A percentile compares a stretch with the other conserved stretches of the same genome.
Conservation (phyloP, 2,797 vertebrate genomes). For the Apogon talboti region DNA sequence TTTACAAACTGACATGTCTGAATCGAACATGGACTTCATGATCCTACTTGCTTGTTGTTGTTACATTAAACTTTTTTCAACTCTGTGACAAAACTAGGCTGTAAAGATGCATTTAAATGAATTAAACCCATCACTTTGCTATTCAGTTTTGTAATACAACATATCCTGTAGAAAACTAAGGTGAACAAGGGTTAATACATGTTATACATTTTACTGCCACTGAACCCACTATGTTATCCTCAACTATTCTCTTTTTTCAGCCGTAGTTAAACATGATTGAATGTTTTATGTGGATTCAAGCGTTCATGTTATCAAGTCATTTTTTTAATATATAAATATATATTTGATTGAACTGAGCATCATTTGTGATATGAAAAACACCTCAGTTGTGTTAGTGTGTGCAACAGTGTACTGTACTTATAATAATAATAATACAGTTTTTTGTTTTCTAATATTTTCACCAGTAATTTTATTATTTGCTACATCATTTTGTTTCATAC, state of each 20-base stretch:
- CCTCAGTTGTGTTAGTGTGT: constrained; percentile 21
- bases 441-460: constrained; percentile 21
- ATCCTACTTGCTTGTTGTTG: constrained; percentile 7
- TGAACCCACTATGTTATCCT: constrained; percentile 10
- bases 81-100: not conserved
- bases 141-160: constrained; percentile 5
- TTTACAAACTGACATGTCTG: not conserved
- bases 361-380: constrained; percentile 32
- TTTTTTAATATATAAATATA: constrained; percentile 9
- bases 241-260: constrained; percentile 10
- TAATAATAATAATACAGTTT: constrained; percentile 3
- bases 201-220: constrained; percentile 8
- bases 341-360: constrained; percentile 32
- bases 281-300: constrained; percentile 25
- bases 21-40: constrained; percentile 13
- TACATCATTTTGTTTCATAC: constrained; percentile 26
- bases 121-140: too few relatives aligned
- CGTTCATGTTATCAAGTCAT: constrained; percentile 19
- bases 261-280: constrained; percentile 36
- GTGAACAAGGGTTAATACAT: not conserved
- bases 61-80: constrained; percentile 14
- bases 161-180: constrained; percentile 4
- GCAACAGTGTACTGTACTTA: constrained; percentile 13
- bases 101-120: too few relatives aligned
- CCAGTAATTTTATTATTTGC: constrained; percentile 39